Evolutionary conservation across 2,797 vertebrate species (phyloP), one percentile per base, ranked within the genome.

Genomic region (Sebastes diploproa): DNA sequence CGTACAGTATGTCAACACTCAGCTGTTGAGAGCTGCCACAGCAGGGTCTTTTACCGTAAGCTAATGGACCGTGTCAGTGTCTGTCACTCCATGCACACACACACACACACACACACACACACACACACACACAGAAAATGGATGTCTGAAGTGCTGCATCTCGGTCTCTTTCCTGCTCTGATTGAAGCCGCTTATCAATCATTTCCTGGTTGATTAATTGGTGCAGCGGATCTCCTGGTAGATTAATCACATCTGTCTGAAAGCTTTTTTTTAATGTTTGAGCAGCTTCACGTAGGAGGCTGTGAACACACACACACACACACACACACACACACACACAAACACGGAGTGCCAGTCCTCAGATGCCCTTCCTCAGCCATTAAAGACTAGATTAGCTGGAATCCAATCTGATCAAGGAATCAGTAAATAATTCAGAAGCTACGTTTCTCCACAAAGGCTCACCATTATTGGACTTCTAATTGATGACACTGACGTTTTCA

Each of bases 201-300:
- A 85, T 90, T 88, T 92, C 81, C 85, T 68, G 70, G 50, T 69
- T 89, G 89, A 91, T 88, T 91, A 91, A 92, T 87, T 74, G 70
- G 60, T 73, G 63, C 56, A 63, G 78, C 42, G 2, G 75, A 85
- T 88, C 75, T 89, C 72, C 80, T 75, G 81, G 63, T 75, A 78
- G 80, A 93, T 88, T 87, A 89, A 94, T 89, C 78, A 71, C 58
- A 75, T 78, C 86, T 62, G 89, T 82, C 74, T 84, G 59, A 72
- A 66, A 80, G 79, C 34, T 2, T 46, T 50, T 63, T 71, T 84
- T 74, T 75, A 2, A 77, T 75, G 63, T 75, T 59, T 80, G 55
- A 83, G 77, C 52, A 76, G 62, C 54, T 16, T 75, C 56, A 77
- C 34, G 1, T 20, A 66, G 52, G 62, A 67, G 56, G 62, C 34